These are phyloP conservation scores for Vollenhovia emeryi DNA, from an alignment of 1,140 invertebrate genomes.

Conservation along the genomic window DNA sequence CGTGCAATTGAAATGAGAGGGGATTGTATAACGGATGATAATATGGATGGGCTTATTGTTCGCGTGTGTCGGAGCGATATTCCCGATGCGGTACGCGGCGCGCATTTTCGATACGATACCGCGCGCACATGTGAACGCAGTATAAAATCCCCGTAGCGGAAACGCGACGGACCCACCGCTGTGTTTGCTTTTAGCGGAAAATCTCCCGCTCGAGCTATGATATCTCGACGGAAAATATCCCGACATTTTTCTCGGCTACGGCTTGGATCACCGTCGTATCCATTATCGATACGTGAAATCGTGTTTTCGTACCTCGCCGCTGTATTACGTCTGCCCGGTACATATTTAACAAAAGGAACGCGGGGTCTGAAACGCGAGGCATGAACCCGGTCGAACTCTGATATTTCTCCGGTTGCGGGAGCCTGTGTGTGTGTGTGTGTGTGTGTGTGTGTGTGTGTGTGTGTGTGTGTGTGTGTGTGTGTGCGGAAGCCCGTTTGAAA, in stretches of 20 bases:
- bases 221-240: slow-evolving; percentile 13
- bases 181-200: slow-evolving; percentile 44
- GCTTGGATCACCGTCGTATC: not conserved
- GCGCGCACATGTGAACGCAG: not conserved
- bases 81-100: slow-evolving; percentile 25
- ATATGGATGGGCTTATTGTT: slow-evolving; percentile 5
- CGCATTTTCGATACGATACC: slow-evolving; percentile 49
- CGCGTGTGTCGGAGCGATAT: slow-evolving; percentile 24
- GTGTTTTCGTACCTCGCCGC: not conserved
- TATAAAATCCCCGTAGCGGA: slow-evolving; percentile 30
- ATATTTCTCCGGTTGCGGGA: not conserved
- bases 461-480: no score
- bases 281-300: slow-evolving; percentile 10
- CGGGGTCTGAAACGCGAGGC: not conserved
- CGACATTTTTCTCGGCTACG: not conserved
- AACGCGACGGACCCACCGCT: slow-evolving; percentile 30
- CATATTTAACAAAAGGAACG: not conserved
- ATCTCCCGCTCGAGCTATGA: not conserved
- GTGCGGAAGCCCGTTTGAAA: not conserved
- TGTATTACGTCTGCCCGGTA: not conserved
- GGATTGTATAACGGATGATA: slow-evolving; percentile 1
- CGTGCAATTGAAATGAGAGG: slow-evolving; percentile 14
- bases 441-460: no score
- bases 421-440: no score
- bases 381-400: not conserved